Percentiles rank a stretch among this genome's conserved stretches.
Conservation (phyloP, 1,140 invertebrate species). For the Lordiphosa collinella region DNA sequence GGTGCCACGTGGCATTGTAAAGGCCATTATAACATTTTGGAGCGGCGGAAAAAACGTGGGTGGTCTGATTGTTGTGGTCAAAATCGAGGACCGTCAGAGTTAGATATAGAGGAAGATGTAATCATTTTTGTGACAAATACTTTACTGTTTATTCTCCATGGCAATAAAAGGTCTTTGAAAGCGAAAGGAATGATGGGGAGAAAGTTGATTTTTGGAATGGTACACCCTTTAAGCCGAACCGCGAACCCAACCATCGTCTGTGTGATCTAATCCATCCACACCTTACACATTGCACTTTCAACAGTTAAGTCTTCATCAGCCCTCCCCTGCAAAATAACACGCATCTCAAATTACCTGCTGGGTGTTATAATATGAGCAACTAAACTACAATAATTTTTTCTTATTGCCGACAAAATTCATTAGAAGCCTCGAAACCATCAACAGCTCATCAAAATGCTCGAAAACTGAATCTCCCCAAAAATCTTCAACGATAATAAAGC, state of each 20-base stretch:
- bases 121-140: neutral
- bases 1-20: slow-evolving; percentile 65
- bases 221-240: neutral
- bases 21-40: slow-evolving; percentile 62
- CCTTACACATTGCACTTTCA: neutral
- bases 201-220: neutral
- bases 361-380: slow-evolving; percentile 27
- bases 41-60: slow-evolving; percentile 56
- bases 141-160: neutral
- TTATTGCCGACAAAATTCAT: slow-evolving; percentile 30
- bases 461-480: slow-evolving; percentile 14
- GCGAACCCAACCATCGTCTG: no score
- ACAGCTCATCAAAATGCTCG: slow-evolving; percentile 35
- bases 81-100: slow-evolving; percentile 55
- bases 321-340: neutral
- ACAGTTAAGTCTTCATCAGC: neutral
- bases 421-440: slow-evolving; percentile 31
- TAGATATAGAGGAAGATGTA: slow-evolving; percentile 2
- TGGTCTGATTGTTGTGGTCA: slow-evolving; percentile 49
- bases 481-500: slow-evolving; percentile 41
- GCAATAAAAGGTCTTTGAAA: slow-evolving; percentile 30
- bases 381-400: slow-evolving; percentile 38
- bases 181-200: neutral
- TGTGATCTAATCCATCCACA: slow-evolving; percentile 6
- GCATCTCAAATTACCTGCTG: neutral